Evolutionary conservation across 2,797 vertebrate genomes (phyloP).

Genomic region (Acestrorhynchus altus): DNA sequence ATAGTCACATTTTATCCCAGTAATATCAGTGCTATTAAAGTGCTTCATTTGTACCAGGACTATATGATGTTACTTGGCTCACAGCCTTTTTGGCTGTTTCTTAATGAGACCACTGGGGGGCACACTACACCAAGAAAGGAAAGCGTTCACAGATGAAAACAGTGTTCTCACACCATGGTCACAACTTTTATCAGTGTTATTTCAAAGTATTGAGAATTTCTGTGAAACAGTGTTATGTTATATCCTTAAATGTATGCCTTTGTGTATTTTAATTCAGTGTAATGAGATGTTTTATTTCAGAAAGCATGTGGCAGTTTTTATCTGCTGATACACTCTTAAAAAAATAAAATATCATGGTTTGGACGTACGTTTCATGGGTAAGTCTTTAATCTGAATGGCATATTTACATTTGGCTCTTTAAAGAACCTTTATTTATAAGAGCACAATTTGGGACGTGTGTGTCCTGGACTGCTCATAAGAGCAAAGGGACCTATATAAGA

Average conservation of each 20-base stretch:
- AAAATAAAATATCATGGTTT: not conserved
- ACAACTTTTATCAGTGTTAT: conserved; percentile 12
- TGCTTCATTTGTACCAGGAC: not conserved
- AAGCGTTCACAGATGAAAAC: not conserved
- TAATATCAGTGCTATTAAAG: not conserved
- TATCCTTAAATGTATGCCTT: not conserved
- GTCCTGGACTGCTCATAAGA: no score
- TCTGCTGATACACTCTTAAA: not conserved
- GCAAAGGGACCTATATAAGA: no score
- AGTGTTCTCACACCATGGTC: not conserved
- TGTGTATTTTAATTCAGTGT: not conserved
- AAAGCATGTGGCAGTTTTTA: not conserved
- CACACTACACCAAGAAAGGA: conserved; percentile 57
- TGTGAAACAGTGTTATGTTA: not conserved
- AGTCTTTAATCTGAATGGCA: not conserved
- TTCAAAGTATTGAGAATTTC: not conserved
- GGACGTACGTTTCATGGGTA: not conserved
- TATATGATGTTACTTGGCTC: not conserved
- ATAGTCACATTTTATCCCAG: not conserved
- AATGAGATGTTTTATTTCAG: not conserved
- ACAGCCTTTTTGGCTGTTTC: conserved; percentile 5
- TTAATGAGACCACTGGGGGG: conserved; percentile 66
- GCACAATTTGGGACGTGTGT: no score
- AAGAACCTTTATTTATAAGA: no score
- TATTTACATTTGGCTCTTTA: no score